Conservation (phyloP, 2,797 vertebrate genomes). For the Esox lucius region DNA sequence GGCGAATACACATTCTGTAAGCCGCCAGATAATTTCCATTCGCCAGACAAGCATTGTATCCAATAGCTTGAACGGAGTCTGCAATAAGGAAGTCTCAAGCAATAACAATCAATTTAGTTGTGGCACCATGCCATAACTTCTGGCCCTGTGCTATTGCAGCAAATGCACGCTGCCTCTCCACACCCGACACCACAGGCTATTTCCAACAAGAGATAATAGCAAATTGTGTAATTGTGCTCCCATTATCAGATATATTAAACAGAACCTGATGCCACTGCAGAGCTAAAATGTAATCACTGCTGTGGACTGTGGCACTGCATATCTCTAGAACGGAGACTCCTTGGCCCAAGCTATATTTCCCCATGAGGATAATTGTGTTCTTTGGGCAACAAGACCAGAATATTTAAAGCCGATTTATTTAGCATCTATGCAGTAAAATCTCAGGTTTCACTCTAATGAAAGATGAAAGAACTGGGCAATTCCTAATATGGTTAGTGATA, state of each 20-base stretch:
- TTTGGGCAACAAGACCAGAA: conserved; percentile 20
- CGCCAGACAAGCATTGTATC: background rate
- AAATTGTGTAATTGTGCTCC: conserved; percentile 19
- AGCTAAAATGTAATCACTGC: conserved; percentile 29
- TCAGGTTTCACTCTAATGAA: background rate
- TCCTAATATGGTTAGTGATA: too few relatives aligned
- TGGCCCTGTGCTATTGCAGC: conserved; percentile 4
- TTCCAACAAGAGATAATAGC: conserved; percentile 27
- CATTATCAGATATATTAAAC: conserved; percentile 21
- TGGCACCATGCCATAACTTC: conserved; percentile 5
- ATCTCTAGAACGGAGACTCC: conserved; percentile 32
- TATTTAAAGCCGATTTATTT: background rate
- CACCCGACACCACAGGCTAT: conserved; percentile 13
- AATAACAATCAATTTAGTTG: conserved; percentile 26
- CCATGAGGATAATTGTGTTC: conserved; percentile 19
- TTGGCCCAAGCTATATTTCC: conserved; percentile 16
- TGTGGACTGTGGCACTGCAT: conserved; percentile 23
- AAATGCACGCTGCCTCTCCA: conserved; percentile 8
- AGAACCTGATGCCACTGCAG: conserved; percentile 17
- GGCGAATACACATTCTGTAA: conserved; percentile 8
- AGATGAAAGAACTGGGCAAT: background rate
- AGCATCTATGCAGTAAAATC: background rate
- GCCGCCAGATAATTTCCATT: conserved; percentile 7
- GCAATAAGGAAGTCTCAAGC: conserved; percentile 19
- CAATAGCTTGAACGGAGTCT: conserved; percentile 10